These are phyloP conservation scores for Triops longicaudatus DNA, from an alignment of 1,140 invertebrate genomes.

Conservation along the genomic window DNA sequence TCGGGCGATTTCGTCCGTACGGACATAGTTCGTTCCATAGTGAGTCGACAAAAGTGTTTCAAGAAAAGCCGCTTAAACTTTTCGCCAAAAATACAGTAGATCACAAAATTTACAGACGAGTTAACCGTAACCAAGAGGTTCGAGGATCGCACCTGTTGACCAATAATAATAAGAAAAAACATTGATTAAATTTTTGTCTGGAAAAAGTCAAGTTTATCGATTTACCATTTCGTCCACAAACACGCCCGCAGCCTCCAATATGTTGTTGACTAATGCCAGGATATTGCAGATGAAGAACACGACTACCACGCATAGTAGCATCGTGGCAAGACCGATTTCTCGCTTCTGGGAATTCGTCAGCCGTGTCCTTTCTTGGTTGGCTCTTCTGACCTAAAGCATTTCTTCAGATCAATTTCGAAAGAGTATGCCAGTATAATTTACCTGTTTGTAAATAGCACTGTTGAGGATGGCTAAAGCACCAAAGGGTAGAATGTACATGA, in stretches of 20 bases:
- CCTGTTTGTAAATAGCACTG: constrained; percentile 72
- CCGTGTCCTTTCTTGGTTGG: constrained; percentile 70
- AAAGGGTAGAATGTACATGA: constrained; percentile 87
- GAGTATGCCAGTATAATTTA: constrained; percentile 38
- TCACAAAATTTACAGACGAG: constrained; percentile 92
- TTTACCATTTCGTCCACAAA: constrained; percentile 29
- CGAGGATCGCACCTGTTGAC: constrained; percentile 38
- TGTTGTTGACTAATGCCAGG: constrained; percentile 77
- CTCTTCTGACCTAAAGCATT: constrained; percentile 63
- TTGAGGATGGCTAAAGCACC: constrained; percentile 75
- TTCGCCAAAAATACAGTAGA: constrained; percentile 93
- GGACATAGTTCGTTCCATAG: constrained; percentile 41
- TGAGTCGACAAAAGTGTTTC: constrained; percentile 63
- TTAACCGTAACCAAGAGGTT: constrained; percentile 94
- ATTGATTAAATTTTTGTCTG: constrained; percentile 32
- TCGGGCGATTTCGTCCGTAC: background rate
- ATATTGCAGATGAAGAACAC: constrained; percentile 93
- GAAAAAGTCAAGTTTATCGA: constrained; percentile 30
- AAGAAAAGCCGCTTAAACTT: constrained; percentile 88
- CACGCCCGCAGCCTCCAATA: constrained; percentile 62
- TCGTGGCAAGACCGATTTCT: constrained; percentile 82
- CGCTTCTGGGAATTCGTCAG: constrained; percentile 69
- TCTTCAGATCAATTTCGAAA: constrained; percentile 1
- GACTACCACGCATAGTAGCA: constrained; percentile 86
- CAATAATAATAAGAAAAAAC: constrained; percentile 27